A percentile compares a stretch with the other conserved stretches of the same genome.
phyloP scores from a whole-genome alignment of 2,113 vertebrate species.

The Grallaria varia region DNA sequence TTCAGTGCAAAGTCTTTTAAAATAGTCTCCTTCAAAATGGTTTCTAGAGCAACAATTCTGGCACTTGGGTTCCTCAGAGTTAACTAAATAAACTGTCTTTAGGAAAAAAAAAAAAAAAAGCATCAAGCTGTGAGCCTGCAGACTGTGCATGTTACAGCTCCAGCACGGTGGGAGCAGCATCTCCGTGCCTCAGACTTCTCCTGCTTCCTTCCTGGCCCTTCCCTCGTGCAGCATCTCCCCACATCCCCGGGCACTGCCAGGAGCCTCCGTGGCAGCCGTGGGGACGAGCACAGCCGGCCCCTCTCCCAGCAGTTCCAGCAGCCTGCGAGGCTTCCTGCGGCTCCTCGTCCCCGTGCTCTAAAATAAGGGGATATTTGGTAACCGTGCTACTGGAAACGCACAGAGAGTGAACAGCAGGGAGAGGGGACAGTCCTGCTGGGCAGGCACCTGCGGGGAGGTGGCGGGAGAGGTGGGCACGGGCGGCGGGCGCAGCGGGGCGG shows the following conservation, averaged over 20 bases:
- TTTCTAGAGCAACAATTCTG: neutral
- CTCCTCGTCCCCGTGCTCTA: neutral
- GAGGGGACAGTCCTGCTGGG: neutral
- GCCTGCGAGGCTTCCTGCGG: neutral
- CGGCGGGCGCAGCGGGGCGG: neutral
- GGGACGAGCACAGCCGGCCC: neutral
- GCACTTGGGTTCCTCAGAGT: neutral
- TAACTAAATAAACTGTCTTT: neutral
- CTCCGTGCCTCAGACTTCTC: neutral
- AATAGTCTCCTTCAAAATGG: neutral
- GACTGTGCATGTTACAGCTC: neutral
- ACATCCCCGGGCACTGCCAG: neutral
- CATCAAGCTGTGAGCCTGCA: neutral
- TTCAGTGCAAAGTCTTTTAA: neutral
- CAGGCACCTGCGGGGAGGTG: neutral
- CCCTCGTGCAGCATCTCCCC: neutral
- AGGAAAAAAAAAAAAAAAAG: neutral
- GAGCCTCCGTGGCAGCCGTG: slow-evolving; percentile 10
- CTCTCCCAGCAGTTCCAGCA: neutral
- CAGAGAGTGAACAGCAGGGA: neutral
- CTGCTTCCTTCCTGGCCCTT: neutral
- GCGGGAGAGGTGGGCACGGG: neutral
- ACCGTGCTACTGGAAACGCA: too few relatives aligned
- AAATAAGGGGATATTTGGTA: too few relatives aligned
- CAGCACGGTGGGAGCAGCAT: neutral